A percentile compares a stretch with the other conserved stretches of the same genome.
phyloP scores from a whole-genome alignment of 2,797 vertebrate genomes.

The Rhabdophis nuchalis region DNA sequence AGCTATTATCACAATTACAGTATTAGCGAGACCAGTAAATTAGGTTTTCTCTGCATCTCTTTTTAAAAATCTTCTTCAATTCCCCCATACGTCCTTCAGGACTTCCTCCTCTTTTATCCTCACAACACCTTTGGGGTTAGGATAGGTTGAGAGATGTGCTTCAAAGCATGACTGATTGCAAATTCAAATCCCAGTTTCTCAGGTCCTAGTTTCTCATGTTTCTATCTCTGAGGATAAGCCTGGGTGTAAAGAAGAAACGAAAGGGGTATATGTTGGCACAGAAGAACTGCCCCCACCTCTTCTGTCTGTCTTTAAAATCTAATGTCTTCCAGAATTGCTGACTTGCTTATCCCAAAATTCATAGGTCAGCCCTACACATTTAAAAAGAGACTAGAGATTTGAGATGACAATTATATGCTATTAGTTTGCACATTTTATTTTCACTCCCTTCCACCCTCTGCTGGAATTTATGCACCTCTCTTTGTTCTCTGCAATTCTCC shows the following conservation, averaged over 20 bases:
- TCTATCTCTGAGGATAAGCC: neutral
- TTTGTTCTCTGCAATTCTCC: neutral
- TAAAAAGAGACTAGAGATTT: neutral
- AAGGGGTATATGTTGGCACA: neutral
- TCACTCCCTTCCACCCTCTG: neutral
- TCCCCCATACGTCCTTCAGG: neutral
- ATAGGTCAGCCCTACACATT: neutral
- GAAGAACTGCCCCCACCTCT: neutral
- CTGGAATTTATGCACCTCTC: neutral
- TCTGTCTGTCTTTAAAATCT: neutral
- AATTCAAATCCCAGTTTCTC: neutral
- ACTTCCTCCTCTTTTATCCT: neutral
- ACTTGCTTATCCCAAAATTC: neutral
- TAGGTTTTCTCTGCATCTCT: neutral
- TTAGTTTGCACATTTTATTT: neutral
- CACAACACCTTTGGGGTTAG: neutral
- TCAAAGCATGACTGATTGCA: neutral
- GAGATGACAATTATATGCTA: neutral
- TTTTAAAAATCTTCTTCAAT: neutral
- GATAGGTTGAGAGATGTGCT: neutral
- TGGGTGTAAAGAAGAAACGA: neutral
- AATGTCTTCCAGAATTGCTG: neutral
- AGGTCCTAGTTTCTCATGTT: neutral
- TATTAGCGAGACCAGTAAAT: neutral
- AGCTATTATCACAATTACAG: neutral